Evolutionary conservation across 1,140 invertebrate species (phyloP), one percentile per base, ranked within the genome.

Genomic region (Temnothorax longispinosus): DNA sequence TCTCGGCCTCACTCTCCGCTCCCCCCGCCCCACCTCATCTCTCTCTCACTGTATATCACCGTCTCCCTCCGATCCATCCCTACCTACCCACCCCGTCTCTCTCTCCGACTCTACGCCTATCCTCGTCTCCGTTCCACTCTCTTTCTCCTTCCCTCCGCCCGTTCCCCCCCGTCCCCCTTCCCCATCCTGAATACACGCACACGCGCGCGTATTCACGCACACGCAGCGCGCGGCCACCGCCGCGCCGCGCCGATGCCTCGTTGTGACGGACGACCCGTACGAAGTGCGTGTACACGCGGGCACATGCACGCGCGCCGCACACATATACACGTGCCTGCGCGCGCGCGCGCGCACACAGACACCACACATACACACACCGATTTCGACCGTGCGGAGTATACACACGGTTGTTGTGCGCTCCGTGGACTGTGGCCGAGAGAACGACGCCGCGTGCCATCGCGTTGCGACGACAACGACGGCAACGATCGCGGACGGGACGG

Each of bases 241-340:
- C 27, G 27, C 27, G 27, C 27, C 27, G 27, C 27, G 27, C 27
- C 15, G 15, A 54, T 54, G 52, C 52, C 77, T 56, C 62, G 77
- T 56, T 69, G 32, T 84, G 80, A 84, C 54, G 69, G 80, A 74
- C 80, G 54, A 84, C 47, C 32, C 41, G 80, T 82, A 82, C 21
- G 10, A 84, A 84, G 69, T 84, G 80, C 80, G 80, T 84, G 72
- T 84, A 84, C 80, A 74, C 80, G 69, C 67, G 80, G 41, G 67
- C 67, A 60, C 67, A 82, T 47, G 67, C 67, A 82, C 38, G 41
- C 47, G 7, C 44, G 2, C 10, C 10, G 47, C 3, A 47, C 27
- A 27, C 27, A 27, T 27, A 27, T 1, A 44, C 41, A 44, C 41
- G 2, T 44, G 10, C 41, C 3, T 0, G 47, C 11, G 47, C 47